These are phyloP conservation scores for Gambusia holbrooki DNA, from an alignment of 2,113 vertebrate genomes.

Conservation along the genomic window DNA sequence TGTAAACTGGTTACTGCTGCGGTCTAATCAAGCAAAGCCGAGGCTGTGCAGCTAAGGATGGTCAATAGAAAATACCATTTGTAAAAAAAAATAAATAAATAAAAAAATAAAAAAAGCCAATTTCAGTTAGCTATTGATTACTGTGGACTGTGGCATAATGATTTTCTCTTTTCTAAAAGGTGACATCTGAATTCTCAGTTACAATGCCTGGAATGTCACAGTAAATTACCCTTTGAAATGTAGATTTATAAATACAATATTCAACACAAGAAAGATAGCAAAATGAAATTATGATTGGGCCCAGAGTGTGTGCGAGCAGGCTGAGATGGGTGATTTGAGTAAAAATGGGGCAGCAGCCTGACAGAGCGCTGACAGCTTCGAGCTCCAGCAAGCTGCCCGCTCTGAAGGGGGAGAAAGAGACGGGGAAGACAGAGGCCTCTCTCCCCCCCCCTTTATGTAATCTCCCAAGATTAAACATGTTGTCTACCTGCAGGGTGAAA, in stretches of 20 bases:
- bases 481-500: conserved; percentile 62
- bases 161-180: conserved; percentile 27
- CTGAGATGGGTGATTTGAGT: not conserved
- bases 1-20: conserved; percentile 56
- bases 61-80: conserved; percentile 42
- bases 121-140: conserved; percentile 58
- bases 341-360: conserved; percentile 42
- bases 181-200: conserved; percentile 9
- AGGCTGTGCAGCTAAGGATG: conserved; percentile 44
- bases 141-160: conserved; percentile 28
- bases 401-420: conserved; percentile 47
- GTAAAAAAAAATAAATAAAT: not conserved
- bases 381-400: conserved; percentile 41
- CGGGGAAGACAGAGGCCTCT: conserved; percentile 33
- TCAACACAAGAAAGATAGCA: not conserved
- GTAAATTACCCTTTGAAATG: not conserved
- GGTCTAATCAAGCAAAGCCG: conserved; percentile 61
- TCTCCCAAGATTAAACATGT: conserved; percentile 73
- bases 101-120: conserved; percentile 22
- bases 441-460: conserved; percentile 39
- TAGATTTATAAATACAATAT: conserved; percentile 2
- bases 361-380: conserved; percentile 60
- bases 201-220: not conserved
- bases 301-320: not conserved
- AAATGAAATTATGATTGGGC: conserved; percentile 4